Evolutionary conservation across 2,888 invertebrate species (phyloP).

Genomic region (Camponotus fellah): DNA sequence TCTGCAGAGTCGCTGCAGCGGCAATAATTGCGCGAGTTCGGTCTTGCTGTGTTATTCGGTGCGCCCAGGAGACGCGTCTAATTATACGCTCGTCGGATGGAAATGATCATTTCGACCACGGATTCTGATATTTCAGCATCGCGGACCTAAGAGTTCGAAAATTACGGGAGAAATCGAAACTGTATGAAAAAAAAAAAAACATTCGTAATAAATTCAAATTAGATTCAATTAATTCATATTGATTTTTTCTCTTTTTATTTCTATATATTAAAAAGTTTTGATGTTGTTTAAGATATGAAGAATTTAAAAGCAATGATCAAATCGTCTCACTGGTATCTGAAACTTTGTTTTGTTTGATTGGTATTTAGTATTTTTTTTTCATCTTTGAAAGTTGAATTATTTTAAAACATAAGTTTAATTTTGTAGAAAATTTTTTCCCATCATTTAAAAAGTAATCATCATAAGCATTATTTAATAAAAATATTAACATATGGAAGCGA

Average conservation of each 20-base stretch:
- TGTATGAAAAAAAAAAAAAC: background rate
- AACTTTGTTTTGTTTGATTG: background rate
- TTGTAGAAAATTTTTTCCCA: background rate
- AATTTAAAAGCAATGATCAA: background rate
- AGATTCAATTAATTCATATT: background rate
- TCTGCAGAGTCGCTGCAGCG: background rate
- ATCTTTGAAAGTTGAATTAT: constrained; percentile 11
- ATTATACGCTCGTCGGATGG: constrained; percentile 33
- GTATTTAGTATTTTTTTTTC: background rate
- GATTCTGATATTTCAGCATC: constrained; percentile 19
- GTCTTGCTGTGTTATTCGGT: constrained; percentile 16
- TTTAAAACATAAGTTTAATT: background rate
- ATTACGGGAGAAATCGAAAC: background rate
- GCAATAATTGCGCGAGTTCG: constrained; percentile 27
- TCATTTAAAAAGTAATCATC: no score
- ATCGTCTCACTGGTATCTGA: no score
- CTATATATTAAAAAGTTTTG: background rate
- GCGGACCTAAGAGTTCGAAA: background rate
- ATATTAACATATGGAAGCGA: background rate
- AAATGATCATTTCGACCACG: constrained; percentile 28
- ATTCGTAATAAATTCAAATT: background rate
- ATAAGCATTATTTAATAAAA: background rate
- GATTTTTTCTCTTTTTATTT: background rate
- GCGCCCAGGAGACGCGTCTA: constrained; percentile 33
- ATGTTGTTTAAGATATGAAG: background rate